Evolutionary conservation across 1,140 invertebrate species (phyloP), one percentile per base, ranked within the genome.

Genomic region (Conus betulinus): DNA sequence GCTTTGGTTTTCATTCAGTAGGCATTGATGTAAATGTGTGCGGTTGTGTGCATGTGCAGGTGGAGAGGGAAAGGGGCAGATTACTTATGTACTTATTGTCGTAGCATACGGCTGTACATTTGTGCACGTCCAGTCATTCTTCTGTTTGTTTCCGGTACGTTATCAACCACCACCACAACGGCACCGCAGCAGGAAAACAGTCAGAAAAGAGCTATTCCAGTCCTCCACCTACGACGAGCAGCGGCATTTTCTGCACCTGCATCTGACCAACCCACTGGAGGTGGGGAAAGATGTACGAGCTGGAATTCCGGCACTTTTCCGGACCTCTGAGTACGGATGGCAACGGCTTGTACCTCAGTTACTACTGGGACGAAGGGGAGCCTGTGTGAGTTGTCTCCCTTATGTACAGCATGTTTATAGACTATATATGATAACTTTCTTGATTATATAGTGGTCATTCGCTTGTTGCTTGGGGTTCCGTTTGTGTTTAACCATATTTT

Each of bases 311-410:
- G 0, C 39, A 87, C 57, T 91, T 91, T 51, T 67, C 55, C 1
- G 89, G 90, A 5, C 88, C 89, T 1, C 63, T 91, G 57, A 79
- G 17, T 8, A 60, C 85, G 6, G 90, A 91, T 57, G 82, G 88
- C 7, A 67, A 71, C 6, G 90, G 90, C 0, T 78, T 91, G 20
- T 91, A 91, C 57, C 86, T 90, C 13, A 90, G 89, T 25, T 86
- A 85, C 11, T 91, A 91, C 85, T 60, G 84, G 7, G 87, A 88
- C 27, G 86, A 53, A 15, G 87, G 88, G 67, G 39, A 87, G 71
- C 87, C 85, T n/a, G 85, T 90, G 90, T 85, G 39, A 67, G 84
- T 85, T n/a, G 4, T 39, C 20, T 63, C 60, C 60, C 20, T 63
- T 20, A 15, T 39, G 39, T 39, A 39, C 39, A 39, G 39, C 39